These are phyloP conservation scores for Apteryx owenii DNA, from an alignment of 2,113 vertebrate genomes.

Conservation along the genomic window DNA sequence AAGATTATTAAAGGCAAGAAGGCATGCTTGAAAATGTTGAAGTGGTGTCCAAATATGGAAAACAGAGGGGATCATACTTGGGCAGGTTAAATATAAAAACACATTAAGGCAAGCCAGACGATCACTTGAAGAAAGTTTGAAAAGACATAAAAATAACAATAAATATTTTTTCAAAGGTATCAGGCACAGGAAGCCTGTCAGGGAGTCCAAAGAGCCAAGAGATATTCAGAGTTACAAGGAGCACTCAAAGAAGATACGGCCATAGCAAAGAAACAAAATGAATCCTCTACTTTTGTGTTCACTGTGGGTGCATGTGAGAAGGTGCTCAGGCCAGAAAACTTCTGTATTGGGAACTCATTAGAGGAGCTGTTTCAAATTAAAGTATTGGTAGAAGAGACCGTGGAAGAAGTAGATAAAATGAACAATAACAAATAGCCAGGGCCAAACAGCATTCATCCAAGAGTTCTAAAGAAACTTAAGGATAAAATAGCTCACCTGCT, in stretches of 20 bases:
- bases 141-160: not conserved
- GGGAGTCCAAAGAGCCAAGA: not conserved
- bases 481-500: not conserved
- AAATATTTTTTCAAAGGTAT: not conserved
- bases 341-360: not conserved
- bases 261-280: not conserved
- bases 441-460: not conserved
- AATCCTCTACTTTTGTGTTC: not conserved
- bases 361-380: not conserved
- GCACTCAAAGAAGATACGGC: not conserved
- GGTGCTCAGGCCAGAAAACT: not conserved
- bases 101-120: not conserved
- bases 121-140: not conserved
- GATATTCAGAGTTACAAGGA: not conserved
- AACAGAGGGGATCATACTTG: not conserved
- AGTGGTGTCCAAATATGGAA: slow-evolving; percentile 27
- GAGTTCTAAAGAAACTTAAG: not conserved
- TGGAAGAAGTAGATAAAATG: not conserved
- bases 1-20: slow-evolving; percentile 16
- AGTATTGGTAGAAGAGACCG: not conserved
- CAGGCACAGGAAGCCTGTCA: not conserved
- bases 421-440: not conserved
- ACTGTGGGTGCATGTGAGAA: not conserved
- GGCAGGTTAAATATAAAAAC: slow-evolving; percentile 15
- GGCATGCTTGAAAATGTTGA: not conserved